phyloP scores from a whole-genome alignment of 2,888 invertebrate genomes.

The Automeris io region DNA sequence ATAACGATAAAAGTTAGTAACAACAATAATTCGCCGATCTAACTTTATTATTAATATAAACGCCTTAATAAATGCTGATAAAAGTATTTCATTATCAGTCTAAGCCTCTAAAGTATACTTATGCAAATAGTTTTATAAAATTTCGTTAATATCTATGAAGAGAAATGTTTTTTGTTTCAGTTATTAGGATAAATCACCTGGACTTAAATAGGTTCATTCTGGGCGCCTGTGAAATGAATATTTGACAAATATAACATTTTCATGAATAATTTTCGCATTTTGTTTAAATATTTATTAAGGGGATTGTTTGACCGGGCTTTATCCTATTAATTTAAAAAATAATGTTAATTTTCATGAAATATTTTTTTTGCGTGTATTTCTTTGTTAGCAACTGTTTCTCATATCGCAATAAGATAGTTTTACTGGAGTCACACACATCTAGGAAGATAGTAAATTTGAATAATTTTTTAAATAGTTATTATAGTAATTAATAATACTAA shows the following conservation, averaged over 20 bases:
- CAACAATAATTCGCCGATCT: background rate
- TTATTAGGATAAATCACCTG: constrained; percentile 14
- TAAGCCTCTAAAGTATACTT: background rate
- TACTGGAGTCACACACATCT: too few species aligned
- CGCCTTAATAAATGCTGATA: too few species aligned
- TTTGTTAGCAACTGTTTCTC: too few species aligned
- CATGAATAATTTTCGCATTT: background rate
- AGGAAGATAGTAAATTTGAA: too few species aligned
- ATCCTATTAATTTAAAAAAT: too few species aligned
- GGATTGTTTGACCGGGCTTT: background rate
- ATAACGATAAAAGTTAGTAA: background rate
- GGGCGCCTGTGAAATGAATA: background rate
- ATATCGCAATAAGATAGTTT: too few species aligned
- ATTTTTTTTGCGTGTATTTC: too few species aligned
- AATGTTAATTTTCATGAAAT: background rate
- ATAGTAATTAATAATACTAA: too few species aligned
- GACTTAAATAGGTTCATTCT: constrained; percentile 3
- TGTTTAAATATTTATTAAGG: background rate
- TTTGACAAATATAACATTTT: background rate
- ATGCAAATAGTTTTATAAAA: constrained; percentile 9
- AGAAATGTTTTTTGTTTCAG: constrained; percentile 10
- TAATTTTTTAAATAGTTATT: too few species aligned
- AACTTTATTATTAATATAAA: too few species aligned
- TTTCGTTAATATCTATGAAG: constrained; percentile 11
- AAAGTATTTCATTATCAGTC: constrained; percentile 3